Evolutionary conservation across 2,113 vertebrate species (phyloP).

Genomic region (Sapajus apella): DNA sequence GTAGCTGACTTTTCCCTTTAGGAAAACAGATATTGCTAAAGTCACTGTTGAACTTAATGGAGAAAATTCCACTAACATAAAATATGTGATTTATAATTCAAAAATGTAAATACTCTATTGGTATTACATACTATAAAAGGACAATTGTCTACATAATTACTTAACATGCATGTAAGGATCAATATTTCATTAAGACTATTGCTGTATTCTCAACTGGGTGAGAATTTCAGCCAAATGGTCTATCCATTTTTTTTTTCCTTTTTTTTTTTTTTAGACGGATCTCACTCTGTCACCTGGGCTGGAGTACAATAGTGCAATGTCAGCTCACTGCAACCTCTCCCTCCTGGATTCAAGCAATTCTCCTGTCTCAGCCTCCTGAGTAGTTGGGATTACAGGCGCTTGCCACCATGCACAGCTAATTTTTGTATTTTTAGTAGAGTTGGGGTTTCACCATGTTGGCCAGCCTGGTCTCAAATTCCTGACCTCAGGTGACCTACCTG

Average conservation of each 20-base stretch:
- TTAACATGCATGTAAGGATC: not conserved
- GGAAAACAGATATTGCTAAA: conserved; percentile 61
- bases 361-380: too few species aligned
- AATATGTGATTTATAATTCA: conserved; percentile 45
- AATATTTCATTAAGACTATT: conserved; percentile 6
- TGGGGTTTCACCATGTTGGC: too few species aligned
- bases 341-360: too few species aligned
- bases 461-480: too few species aligned
- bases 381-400: too few species aligned
- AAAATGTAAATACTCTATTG: conserved; percentile 44
- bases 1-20: conserved; percentile 42
- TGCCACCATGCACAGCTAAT: too few species aligned
- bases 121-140: conserved; percentile 50
- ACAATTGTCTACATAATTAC: not conserved
- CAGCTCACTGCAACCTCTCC: too few species aligned
- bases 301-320: too few species aligned
- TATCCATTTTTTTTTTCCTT: not conserved
- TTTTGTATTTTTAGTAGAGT: too few species aligned
- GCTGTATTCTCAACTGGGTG: not conserved
- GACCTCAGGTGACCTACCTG: too few species aligned
- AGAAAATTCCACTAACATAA: conserved; percentile 31
- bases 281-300: too few species aligned
- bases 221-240: not conserved
- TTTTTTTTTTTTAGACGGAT: too few species aligned
- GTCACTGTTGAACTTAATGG: not conserved